phyloP scores from a whole-genome alignment of 1,140 invertebrate genomes.

The Sycobia sp. region DNA sequence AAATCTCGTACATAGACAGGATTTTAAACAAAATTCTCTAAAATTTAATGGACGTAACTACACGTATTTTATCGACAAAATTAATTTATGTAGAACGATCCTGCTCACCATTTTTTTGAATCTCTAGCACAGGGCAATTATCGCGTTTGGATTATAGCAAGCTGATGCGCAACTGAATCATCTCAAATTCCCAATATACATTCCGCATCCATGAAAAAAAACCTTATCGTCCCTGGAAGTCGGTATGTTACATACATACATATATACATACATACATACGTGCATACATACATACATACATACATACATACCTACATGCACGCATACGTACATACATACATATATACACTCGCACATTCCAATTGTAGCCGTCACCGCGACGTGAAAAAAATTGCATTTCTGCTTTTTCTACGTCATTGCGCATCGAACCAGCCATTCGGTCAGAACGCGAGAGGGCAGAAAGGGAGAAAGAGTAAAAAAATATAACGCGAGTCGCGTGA shows the following conservation, averaged over 20 bases:
- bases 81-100: constrained; percentile 37
- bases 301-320: too few species aligned
- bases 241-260: too few species aligned
- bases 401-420: background rate
- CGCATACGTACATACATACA: too few species aligned
- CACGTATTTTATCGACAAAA: too few species aligned
- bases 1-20: too few species aligned
- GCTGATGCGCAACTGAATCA: constrained; percentile 14
- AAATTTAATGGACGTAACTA: too few species aligned
- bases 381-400: constrained; percentile 22
- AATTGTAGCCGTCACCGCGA: constrained; percentile 27
- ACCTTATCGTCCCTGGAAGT: constrained; percentile 30
- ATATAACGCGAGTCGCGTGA: too few species aligned
- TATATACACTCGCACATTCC: too few species aligned
- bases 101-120: constrained; percentile 23
- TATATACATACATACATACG: too few species aligned
- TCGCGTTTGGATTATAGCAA: too few species aligned
- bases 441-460: background rate
- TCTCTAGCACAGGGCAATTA: constrained; percentile 4
- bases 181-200: constrained; percentile 30
- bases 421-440: background rate
- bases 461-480: background rate
- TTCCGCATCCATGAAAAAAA: constrained; percentile 38
- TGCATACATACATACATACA: too few species aligned
- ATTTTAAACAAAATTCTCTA: too few species aligned